Evolutionary conservation across 2,797 vertebrate species (phyloP), one percentile per base, ranked within the genome.

Genomic region (Acanthornis magna): DNA sequence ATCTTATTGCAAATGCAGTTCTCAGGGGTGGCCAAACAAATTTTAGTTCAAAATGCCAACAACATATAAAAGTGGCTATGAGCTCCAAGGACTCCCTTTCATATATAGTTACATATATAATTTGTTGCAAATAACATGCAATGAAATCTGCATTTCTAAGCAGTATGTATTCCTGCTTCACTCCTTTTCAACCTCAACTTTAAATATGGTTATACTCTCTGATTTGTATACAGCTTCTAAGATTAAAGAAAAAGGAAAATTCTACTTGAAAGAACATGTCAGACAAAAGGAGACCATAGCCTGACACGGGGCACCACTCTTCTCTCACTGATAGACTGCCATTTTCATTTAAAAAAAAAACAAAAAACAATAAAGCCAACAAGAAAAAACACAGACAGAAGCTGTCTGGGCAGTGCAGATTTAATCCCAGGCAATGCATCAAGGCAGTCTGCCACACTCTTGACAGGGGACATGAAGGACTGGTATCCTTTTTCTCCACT

Each of bases 71-170:
- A 89, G 84, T 16, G 20, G 32, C 42, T 47, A 42, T 8, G 10
- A 88, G 63, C 47, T 70, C 78, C 79, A 87, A 74, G 36, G 72
- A 68, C 6, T 92, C 58, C 50, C 73, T 96, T 92, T 96, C 72
- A 88, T 68, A 84, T 55, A 57, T 1, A 83, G 43, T 77, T 79
- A 89, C 45, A 57, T 22, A 61, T 27, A 77, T 36, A 79, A 96
- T 85, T 88, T 80, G n/a, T 71, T 93, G 92, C 78, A 93, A 97
- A 92, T 68, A 79, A 48, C 72, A 54, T 32, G 48, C 71, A 92
- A 51, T 62, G 68, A 91, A 96, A 92, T 92, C 75, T 81, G 88
- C 81, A 45, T 95, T 95, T 93, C 91, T 89, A 89, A 96, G 92
- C 68, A 78, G 40, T 30, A 54, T 7, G 10, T 75, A 80, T 45